Percentiles rank a stretch among this genome's conserved stretches.
These are phyloP conservation scores for Chalcis sispes DNA, from an alignment of 2,888 invertebrate species.

Conservation along the genomic window DNA sequence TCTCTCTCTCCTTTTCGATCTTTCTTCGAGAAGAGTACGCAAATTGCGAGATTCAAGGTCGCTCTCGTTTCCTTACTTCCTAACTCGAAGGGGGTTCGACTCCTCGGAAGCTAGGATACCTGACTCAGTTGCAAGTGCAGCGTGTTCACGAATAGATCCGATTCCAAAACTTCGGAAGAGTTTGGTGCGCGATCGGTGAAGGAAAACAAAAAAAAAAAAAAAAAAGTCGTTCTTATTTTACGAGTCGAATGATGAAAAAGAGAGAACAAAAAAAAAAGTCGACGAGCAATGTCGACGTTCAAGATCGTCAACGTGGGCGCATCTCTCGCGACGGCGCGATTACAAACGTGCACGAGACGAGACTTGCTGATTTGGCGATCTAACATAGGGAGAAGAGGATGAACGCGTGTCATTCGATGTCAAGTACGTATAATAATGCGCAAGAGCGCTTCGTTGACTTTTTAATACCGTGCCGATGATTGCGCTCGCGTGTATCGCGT, in stretches of 20 bases:
- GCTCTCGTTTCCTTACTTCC: conserved; percentile 49
- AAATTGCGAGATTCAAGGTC: conserved; percentile 74
- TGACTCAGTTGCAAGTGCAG: conserved; percentile 72
- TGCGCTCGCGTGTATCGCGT: not conserved
- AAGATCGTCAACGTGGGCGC: no score
- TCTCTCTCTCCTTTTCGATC: conserved; percentile 23
- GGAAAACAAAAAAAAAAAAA: no score
- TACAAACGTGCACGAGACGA: no score
- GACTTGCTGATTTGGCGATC: no score
- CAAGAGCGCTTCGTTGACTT: not conserved
- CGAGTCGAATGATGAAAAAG: no score
- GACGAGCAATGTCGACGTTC: no score
- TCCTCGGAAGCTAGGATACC: conserved; percentile 60
- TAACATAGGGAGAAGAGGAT: no score
- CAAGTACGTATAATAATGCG: conserved; percentile 6
- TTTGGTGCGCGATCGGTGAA: no score
- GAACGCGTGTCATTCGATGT: conserved; percentile 5
- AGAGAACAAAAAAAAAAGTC: no score
- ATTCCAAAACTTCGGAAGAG: not conserved
- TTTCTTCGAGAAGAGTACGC: conserved; percentile 57
- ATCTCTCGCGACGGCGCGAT: no score
- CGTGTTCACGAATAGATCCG: conserved; percentile 64
- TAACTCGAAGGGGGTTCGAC: conserved; percentile 60
- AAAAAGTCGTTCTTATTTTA: no score
- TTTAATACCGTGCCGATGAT: not conserved